Evolutionary conservation across 2,113 vertebrate genomes (phyloP).

Genomic region (Recurvirostra avosetta): DNA sequence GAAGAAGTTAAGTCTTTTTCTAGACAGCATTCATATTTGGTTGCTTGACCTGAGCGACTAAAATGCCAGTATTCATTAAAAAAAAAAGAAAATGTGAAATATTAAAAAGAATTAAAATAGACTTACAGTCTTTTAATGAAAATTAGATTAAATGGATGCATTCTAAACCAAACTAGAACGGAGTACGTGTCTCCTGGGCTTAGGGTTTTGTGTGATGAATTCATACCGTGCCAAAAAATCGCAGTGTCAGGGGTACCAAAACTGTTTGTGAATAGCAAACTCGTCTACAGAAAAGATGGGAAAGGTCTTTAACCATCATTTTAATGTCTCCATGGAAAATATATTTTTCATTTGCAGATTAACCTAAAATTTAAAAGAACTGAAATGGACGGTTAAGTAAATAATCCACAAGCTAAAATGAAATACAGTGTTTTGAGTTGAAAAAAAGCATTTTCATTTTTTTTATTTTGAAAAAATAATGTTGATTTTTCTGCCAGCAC

Average conservation of each 20-base stretch:
- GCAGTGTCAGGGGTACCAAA: not conserved
- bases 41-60: not conserved
- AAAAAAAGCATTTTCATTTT: accelerated
- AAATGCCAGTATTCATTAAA: not conserved
- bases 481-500: not conserved
- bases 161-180: not conserved
- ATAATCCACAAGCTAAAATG: not conserved
- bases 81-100: not conserved
- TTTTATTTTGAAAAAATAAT: not conserved
- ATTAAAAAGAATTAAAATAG: conserved; percentile 36
- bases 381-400: not conserved
- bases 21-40: not conserved
- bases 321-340: not conserved
- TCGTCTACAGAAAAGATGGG: not conserved
- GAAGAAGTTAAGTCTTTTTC: not conserved
- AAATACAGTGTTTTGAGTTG: not conserved
- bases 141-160: conserved; percentile 6
- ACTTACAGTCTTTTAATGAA: conserved; percentile 12
- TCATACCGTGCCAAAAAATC: not conserved
- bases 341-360: conserved; percentile 13
- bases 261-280: not conserved
- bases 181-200: not conserved
- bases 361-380: not conserved
- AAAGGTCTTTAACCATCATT: not conserved
- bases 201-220: not conserved